These are phyloP conservation scores for Parauchenoglanis punctatus DNA, from an alignment of 2,797 vertebrate genomes.

Conservation along the genomic window DNA sequence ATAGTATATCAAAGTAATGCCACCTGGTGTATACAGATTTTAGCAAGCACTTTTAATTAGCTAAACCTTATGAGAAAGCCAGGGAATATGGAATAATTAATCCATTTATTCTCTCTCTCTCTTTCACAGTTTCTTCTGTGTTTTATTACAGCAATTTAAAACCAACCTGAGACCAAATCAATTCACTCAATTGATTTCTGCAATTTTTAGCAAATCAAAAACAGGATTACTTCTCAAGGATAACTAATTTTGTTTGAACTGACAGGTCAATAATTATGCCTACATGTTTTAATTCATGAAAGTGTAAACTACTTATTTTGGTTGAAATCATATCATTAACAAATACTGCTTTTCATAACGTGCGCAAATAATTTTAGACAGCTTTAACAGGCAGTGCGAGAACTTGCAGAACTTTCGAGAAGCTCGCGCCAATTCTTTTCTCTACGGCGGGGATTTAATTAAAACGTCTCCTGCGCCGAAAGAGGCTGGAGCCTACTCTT, in stretches of 20 bases:
- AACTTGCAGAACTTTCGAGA: neutral
- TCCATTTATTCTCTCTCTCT: neutral
- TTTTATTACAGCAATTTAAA: neutral
- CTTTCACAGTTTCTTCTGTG: neutral
- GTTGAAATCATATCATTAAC: neutral
- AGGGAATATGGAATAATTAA: no score
- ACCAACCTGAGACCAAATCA: neutral
- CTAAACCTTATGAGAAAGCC: neutral
- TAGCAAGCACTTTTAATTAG: neutral
- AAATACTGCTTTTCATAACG: no score
- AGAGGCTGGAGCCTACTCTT: neutral
- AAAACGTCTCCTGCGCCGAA: neutral
- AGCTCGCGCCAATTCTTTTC: neutral
- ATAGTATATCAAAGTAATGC: neutral
- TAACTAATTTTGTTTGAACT: neutral
- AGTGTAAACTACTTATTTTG: neutral
- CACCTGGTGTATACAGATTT: neutral
- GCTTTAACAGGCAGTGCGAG: neutral
- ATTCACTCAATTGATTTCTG: neutral
- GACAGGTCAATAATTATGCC: neutral
- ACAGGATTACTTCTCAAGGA: neutral
- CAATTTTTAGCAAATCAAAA: neutral
- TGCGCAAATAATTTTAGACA: neutral
- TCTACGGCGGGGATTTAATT: neutral
- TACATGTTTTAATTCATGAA: neutral